Conservation (phyloP, 2,113 vertebrate genomes). For the Engraulis encrasicolus region DNA sequence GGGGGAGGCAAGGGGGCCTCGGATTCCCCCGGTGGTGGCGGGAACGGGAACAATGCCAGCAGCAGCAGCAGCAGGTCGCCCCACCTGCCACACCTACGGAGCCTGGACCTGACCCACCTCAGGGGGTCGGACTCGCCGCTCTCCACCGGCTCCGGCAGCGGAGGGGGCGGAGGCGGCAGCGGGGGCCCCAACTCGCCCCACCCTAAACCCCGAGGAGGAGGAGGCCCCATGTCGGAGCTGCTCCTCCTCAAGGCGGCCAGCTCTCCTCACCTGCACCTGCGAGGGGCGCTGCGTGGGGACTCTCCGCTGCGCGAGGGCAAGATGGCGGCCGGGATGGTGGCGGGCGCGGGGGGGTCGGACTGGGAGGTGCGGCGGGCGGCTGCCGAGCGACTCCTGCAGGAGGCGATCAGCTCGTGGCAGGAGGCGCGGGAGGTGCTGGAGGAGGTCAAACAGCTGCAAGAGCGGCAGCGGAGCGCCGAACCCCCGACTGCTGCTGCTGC, state of each 20-base stretch:
- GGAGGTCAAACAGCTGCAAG: slow-evolving; percentile 91
- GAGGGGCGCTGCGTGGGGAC: slow-evolving; percentile 70
- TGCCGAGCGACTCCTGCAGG: slow-evolving; percentile 87
- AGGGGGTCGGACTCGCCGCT: slow-evolving; percentile 44
- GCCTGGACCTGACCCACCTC: slow-evolving; percentile 45
- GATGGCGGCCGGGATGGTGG: slow-evolving; percentile 71
- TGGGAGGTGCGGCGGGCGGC: slow-evolving; percentile 80
- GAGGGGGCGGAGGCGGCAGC: slow-evolving; percentile 23
- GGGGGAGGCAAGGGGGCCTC: slow-evolving; percentile 46
- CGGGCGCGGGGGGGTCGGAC: slow-evolving; percentile 75
- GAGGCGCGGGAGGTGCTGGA: slow-evolving; percentile 91
- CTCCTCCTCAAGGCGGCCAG: neutral
- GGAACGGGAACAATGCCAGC: no score
- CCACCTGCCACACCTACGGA: slow-evolving; percentile 40
- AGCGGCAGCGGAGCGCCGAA: slow-evolving; percentile 73
- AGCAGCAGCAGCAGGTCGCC: slow-evolving; percentile 39
- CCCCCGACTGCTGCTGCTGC: no score
- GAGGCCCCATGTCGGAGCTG: no score
- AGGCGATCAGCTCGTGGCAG: slow-evolving; percentile 89
- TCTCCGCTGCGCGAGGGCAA: slow-evolving; percentile 57
- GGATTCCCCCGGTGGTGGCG: slow-evolving; percentile 41
- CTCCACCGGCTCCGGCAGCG: slow-evolving; percentile 20
- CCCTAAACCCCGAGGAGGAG: neutral
- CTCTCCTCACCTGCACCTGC: neutral
- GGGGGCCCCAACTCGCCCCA: slow-evolving; percentile 36